Percentiles rank a stretch among this genome's conserved stretches.
Evolutionary conservation across 2,888 invertebrate species (phyloP).

Genomic region (Pyrocoelia pectoralis): DNA sequence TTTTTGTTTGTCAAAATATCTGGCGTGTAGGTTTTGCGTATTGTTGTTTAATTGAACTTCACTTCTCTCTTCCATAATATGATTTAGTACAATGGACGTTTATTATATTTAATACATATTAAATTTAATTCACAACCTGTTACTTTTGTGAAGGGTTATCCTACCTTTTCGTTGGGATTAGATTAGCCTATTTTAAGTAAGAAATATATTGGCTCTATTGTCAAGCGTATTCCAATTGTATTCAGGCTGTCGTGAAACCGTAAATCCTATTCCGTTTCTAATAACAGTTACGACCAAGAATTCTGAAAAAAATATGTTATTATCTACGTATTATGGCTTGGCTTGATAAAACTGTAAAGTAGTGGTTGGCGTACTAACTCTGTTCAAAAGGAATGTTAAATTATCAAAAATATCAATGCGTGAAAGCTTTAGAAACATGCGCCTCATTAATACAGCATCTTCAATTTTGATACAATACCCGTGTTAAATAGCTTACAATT

Average conservation of each 20-base stretch:
- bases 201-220: slow-evolving; percentile 15
- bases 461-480: background rate
- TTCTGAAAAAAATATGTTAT: no score
- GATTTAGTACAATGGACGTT: slow-evolving; percentile 13
- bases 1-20: background rate
- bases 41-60: slow-evolving; percentile 24
- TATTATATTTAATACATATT: slow-evolving; percentile 22
- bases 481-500: slow-evolving; percentile 5
- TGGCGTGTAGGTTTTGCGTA: background rate
- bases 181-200: slow-evolving; percentile 24
- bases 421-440: background rate
- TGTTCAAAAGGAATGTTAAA: no score
- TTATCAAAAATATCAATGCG: background rate
- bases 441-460: background rate
- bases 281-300: background rate
- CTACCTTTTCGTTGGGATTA: slow-evolving; percentile 11
- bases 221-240: slow-evolving; percentile 11
- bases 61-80: slow-evolving; percentile 14
- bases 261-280: background rate
- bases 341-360: no score
- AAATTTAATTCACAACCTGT: slow-evolving; percentile 24
- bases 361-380: no score
- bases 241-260: background rate
- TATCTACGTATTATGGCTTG: no score
- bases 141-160: slow-evolving; percentile 18